Conservation (phyloP, 2,888 invertebrate species). For the Drepana falcataria region DNA sequence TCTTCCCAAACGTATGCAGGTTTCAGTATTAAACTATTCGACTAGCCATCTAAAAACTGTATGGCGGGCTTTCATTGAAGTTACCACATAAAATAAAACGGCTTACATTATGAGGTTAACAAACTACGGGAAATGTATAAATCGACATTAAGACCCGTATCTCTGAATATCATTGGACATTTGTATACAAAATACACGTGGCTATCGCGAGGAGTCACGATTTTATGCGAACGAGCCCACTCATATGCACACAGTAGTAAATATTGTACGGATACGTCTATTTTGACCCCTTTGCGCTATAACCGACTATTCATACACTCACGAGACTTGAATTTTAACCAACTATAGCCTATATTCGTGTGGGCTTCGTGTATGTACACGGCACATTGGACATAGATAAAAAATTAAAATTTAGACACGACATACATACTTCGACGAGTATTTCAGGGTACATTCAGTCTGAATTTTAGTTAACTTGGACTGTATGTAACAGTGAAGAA, state of each 20-base stretch:
- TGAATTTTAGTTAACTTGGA: too few relatives aligned
- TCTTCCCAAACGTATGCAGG: too few relatives aligned
- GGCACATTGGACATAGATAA: slow-evolving; percentile 8
- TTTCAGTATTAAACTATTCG: too few relatives aligned
- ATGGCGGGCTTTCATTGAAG: too few relatives aligned
- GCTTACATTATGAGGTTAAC: neutral
- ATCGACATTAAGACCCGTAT: neutral
- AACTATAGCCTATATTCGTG: slow-evolving; percentile 32
- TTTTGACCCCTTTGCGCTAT: slow-evolving; percentile 50
- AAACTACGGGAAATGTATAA: neutral
- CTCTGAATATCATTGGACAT: neutral
- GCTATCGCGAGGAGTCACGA: slow-evolving; percentile 1
- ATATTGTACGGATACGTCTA: slow-evolving; percentile 31
- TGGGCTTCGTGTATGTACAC: slow-evolving; percentile 17
- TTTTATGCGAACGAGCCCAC: slow-evolving; percentile 2
- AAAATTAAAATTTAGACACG: neutral
- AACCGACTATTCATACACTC: slow-evolving; percentile 51
- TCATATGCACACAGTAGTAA: slow-evolving; percentile 8
- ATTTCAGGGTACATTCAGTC: too few relatives aligned
- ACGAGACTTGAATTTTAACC: slow-evolving; percentile 47
- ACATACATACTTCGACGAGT: neutral
- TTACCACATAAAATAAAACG: neutral
- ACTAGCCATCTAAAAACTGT: too few relatives aligned
- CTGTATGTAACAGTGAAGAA: too few relatives aligned
- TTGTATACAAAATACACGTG: slow-evolving; percentile 1